Percentiles rank a stretch among this genome's conserved stretches.
Conservation (phyloP, 1,140 invertebrate species). For the Hylyphantes graminicola region DNA sequence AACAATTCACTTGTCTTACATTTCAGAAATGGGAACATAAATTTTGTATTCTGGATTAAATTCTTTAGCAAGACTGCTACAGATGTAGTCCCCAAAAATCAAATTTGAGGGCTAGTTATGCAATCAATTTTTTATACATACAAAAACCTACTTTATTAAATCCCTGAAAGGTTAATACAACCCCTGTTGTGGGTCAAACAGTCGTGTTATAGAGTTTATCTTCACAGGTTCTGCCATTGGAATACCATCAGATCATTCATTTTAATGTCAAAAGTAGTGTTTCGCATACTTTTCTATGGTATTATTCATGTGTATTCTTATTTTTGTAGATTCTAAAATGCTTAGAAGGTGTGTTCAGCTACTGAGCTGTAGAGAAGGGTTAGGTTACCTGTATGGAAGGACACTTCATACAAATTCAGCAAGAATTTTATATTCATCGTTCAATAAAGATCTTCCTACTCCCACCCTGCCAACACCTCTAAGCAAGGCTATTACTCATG, state of each 20-base stretch:
- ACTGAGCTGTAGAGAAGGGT: not conserved
- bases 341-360: constrained; percentile 30
- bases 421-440: constrained; percentile 8
- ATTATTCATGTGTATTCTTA: not conserved
- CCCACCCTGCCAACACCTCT: constrained; percentile 33
- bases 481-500: constrained; percentile 7
- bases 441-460: constrained; percentile 41
- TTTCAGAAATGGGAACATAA: no score
- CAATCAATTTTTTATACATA: no score
- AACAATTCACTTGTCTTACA: no score
- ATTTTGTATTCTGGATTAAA: no score
- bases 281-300: not conserved
- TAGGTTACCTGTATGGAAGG: not conserved
- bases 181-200: no score
- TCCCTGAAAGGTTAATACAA: no score
- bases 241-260: not conserved
- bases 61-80: no score
- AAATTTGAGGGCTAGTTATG: no score
- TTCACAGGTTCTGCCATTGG: no score
- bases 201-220: no score
- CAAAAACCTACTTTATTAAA: no score
- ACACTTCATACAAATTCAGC: constrained; percentile 17
- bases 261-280: not conserved
- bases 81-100: no score
- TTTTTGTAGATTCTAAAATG: constrained; percentile 30